Conservation (phyloP, 2,113 vertebrate species). For the Eubucco bourcierii region DNA sequence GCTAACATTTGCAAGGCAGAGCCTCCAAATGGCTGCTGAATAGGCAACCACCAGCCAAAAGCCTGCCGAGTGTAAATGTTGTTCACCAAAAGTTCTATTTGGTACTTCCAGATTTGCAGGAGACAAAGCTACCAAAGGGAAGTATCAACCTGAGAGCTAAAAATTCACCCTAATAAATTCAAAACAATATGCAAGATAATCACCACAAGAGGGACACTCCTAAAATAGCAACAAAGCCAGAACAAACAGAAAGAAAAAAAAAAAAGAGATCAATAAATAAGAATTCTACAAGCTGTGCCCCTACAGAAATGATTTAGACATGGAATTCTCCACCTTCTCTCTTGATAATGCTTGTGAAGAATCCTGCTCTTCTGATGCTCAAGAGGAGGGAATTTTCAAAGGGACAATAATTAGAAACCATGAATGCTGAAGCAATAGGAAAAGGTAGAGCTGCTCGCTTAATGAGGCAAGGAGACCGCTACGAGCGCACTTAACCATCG, state of each 20-base stretch:
- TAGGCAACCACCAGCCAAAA: conserved; percentile 11
- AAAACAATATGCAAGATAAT: not conserved
- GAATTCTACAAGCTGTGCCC: not conserved
- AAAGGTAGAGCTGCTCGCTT: not conserved
- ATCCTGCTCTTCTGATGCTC: conserved; percentile 13
- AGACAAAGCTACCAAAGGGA: conserved; percentile 3
- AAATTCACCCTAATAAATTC: not conserved
- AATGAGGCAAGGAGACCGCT: not conserved
- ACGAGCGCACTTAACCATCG: not conserved
- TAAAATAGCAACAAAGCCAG: not conserved
- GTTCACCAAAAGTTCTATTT: conserved; percentile 23
- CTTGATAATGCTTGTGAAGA: not conserved
- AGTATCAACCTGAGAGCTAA: not conserved
- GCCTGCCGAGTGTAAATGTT: conserved; percentile 44
- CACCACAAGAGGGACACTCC: not conserved
- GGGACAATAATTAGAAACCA: not conserved
- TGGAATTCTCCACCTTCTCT: not conserved
- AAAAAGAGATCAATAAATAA: not conserved
- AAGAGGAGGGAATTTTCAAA: not conserved
- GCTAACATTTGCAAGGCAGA: conserved; percentile 39
- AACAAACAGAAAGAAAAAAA: not conserved
- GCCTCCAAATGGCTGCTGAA: conserved; percentile 20
- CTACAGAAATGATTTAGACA: not conserved
- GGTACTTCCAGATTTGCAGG: not conserved
- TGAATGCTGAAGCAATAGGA: not conserved